Evolutionary conservation across 2,888 invertebrate species (phyloP), one percentile per base, ranked within the genome.

Genomic region (Pyrocoelia pectoralis): DNA sequence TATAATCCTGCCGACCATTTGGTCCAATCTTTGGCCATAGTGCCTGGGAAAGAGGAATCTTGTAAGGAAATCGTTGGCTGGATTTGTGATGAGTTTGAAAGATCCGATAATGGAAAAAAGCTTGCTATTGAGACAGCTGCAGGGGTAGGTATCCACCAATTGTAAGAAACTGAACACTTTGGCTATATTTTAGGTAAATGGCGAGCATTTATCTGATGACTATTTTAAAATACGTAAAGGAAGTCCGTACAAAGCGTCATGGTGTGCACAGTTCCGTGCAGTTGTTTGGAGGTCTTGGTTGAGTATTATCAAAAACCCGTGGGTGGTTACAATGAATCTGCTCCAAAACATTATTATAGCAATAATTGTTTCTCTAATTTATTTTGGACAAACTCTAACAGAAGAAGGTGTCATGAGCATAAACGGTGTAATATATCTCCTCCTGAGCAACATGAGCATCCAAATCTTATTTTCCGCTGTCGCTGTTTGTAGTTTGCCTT

Each of bases 1-100:
- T 96, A 93, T 82, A 97, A 97, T 79, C 97, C 97, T 1, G 96
- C 96, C 0, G 97, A 98, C 81, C 94, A 93, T 81, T 96, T 92
- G 81, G 92, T 97, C 51, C 93, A 96, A 77, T 87, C 94, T 1
- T 81, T 97, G 69, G 95, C 97, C 0, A 89, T 96, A 1, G 88
- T 92, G 1, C 95, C 96, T 0, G 92, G 91, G 0, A 85, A 89
- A n/a, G 96, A 97, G 79, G 86, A 87, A 41, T 88, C 90, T 8
- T 95, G 94, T 48, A 85, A 89, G 48, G 88, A 90, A 61, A 90
- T 91, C 1, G 90, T 94, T 33, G 88, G 89, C 66, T 88, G 89
- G 61, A 91, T 94, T 15, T 94, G 94, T 79, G 90, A 92, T 57
- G 86, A 88, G 50, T 94, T 90, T 77, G 86, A 87, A 65, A 84